These are phyloP conservation scores for Sarcophaga bullata DNA, from an alignment of 1,140 invertebrate genomes.

Conservation along the genomic window DNA sequence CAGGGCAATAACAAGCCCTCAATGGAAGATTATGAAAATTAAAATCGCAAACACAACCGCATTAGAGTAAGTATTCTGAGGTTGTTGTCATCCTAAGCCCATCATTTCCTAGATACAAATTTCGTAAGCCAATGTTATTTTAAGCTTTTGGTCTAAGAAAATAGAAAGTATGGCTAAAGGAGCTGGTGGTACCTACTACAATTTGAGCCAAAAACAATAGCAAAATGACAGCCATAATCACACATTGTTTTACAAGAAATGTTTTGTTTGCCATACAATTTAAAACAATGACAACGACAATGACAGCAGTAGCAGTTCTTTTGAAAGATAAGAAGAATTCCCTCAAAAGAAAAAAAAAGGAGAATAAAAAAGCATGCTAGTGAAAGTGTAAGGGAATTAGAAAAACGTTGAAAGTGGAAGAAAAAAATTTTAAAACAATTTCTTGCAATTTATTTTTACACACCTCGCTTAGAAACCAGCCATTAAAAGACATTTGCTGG, in stretches of 20 bases:
- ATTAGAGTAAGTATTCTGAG: no score
- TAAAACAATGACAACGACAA: neutral
- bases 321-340: neutral
- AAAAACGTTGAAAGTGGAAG: neutral
- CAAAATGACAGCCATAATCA: conserved; percentile 27
- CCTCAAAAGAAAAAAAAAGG: neutral
- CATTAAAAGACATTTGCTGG: neutral
- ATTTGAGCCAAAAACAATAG: neutral
- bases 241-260: neutral
- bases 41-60: no score
- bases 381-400: neutral
- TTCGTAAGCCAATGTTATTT: no score
- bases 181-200: no score
- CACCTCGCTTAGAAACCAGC: neutral
- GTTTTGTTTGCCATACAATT: neutral
- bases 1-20: no score
- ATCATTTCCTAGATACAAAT: no score
- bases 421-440: conserved; percentile 24
- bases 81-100: no score
- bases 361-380: neutral
- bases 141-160: no score
- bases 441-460: conserved; percentile 17
- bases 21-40: no score
- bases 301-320: neutral
- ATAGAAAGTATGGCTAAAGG: no score